Percentiles rank a stretch among this genome's conserved stretches.
Evolutionary conservation across 2,888 invertebrate species (phyloP).

Genomic region (Cyrtodaria siliqua): DNA sequence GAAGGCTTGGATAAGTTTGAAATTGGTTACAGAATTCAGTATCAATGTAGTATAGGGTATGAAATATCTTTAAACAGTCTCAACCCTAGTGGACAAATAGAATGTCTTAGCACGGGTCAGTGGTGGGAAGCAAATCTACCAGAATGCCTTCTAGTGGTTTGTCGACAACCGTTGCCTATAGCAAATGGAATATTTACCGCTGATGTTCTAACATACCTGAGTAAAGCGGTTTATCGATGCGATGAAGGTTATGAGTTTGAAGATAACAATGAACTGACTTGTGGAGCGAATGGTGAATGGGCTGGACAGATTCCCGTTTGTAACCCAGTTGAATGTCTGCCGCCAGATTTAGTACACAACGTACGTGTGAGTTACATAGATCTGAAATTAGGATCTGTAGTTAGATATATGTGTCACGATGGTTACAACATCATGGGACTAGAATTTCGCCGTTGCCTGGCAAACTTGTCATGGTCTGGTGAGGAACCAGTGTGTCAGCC

Average conservation of each 20-base stretch:
- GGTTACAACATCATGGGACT: conserved; percentile 79
- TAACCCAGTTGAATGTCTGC: conserved; percentile 61
- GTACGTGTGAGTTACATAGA: conserved; percentile 85
- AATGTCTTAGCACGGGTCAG: conserved; percentile 76
- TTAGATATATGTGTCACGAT: conserved; percentile 75
- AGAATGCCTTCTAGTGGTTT: conserved; percentile 56
- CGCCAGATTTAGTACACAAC: conserved; percentile 81
- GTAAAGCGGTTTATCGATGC: conserved; percentile 70
- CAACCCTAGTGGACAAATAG: conserved; percentile 66
- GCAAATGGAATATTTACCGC: conserved; percentile 54
- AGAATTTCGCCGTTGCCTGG: conserved; percentile 72
- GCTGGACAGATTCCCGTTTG: conserved; percentile 65
- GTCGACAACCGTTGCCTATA: conserved; percentile 50
- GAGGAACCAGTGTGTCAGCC: conserved; percentile 66
- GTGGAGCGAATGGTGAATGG: conserved; percentile 75
- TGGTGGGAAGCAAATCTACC: conserved; percentile 83
- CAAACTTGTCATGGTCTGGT: conserved; percentile 73
- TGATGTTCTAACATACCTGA: conserved; percentile 78
- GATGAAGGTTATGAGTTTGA: conserved; percentile 72
- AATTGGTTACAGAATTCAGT: conserved; percentile 47
- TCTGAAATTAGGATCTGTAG: conserved; percentile 71
- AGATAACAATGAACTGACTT: conserved; percentile 64
- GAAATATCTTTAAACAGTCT: conserved; percentile 61
- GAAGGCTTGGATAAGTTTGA: conserved; percentile 38
- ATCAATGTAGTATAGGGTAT: conserved; percentile 73